Evolutionary conservation across 2,797 vertebrate genomes (phyloP).

Genomic region (Microhierax caerulescens): DNA sequence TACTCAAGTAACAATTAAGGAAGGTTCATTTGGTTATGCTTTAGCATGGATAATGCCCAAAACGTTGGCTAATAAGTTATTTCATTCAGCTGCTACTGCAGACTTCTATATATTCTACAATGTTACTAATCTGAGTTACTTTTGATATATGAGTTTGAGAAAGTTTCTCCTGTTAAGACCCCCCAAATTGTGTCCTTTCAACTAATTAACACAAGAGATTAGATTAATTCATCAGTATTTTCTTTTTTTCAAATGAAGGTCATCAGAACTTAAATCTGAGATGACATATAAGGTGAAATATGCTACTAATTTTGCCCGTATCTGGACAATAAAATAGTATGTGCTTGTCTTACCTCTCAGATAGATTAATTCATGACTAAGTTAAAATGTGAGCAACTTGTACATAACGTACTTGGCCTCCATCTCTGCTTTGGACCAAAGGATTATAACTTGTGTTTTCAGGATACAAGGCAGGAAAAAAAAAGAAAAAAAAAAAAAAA

Average conservation of each 20-base stretch:
- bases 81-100: not conserved
- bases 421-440: not conserved
- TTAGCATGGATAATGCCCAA: not conserved
- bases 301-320: not conserved
- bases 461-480: not conserved
- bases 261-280: not conserved
- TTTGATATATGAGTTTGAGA: not conserved
- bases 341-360: not conserved
- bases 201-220: not conserved
- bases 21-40: not conserved
- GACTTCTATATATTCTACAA: not conserved
- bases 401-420: not conserved
- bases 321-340: not conserved
- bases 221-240: not conserved
- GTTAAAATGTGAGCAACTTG: not conserved
- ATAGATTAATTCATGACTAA: not conserved
- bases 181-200: not conserved
- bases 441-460: not conserved
- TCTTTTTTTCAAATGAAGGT: not conserved
- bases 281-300: not conserved
- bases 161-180: not conserved
- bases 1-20: not conserved
- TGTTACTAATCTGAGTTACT: not conserved
- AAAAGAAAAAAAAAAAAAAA: not conserved
- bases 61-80: not conserved